These are phyloP conservation scores for Platycnemis pennipes DNA, from an alignment of 2,888 invertebrate genomes.

Conservation along the genomic window DNA sequence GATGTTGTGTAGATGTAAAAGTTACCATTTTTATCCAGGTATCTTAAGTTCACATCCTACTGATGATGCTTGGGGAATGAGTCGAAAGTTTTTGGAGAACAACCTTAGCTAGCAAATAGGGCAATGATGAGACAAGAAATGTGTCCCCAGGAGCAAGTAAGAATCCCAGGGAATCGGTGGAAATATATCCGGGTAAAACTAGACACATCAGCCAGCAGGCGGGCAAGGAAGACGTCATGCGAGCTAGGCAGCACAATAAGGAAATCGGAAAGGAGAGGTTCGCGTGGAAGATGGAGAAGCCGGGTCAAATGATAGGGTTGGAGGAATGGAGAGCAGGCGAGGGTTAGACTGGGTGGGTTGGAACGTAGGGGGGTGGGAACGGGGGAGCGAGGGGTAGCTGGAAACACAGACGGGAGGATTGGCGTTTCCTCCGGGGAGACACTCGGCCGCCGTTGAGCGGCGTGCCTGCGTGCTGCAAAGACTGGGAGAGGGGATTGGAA, in stretches of 20 bases:
- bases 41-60: too few species aligned
- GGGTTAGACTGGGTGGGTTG: background rate
- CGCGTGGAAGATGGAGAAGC: background rate
- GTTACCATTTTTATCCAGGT: too few species aligned
- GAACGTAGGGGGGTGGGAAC: background rate
- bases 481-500: too few species aligned
- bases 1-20: too few species aligned
- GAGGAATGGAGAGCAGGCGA: background rate
- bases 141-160: too few species aligned
- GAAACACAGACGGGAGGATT: background rate
- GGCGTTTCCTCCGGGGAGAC: background rate
- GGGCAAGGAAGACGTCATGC: background rate
- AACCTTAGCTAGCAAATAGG: too few species aligned
- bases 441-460: too few species aligned
- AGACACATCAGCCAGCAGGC: background rate
- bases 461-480: background rate
- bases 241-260: background rate
- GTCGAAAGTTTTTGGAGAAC: too few species aligned
- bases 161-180: too few species aligned
- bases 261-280: background rate
- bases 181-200: too few species aligned
- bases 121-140: too few species aligned
- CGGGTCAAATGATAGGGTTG: background rate
- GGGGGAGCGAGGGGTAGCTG: background rate
- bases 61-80: too few species aligned